A percentile compares a stretch with the other conserved stretches of the same genome.
phyloP scores from a whole-genome alignment of 2,888 invertebrate genomes.

The Drosophila ustulata region DNA sequence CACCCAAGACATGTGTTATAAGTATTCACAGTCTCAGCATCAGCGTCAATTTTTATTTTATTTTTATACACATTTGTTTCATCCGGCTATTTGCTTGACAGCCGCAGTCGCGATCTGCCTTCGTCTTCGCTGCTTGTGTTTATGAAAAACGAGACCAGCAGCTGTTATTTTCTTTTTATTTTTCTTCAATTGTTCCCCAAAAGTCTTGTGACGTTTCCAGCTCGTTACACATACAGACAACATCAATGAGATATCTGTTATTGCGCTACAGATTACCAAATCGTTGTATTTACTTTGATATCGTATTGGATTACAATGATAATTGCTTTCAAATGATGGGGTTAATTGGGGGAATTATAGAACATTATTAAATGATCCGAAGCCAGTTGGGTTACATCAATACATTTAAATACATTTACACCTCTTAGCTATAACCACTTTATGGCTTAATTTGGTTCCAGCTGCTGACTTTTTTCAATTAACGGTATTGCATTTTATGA shows the following conservation, averaged over 20 bases:
- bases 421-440: neutral
- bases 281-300: neutral
- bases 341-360: neutral
- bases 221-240: constrained; percentile 6
- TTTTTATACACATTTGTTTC: constrained; percentile 68
- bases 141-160: constrained; percentile 69
- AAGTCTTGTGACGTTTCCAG: constrained; percentile 37
- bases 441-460: neutral
- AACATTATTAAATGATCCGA: neutral
- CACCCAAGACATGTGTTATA: constrained; percentile 49
- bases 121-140: constrained; percentile 29
- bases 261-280: constrained; percentile 3
- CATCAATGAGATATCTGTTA: constrained; percentile 3
- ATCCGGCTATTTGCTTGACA: constrained; percentile 59
- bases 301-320: constrained; percentile 11
- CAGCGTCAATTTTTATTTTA: constrained; percentile 59
- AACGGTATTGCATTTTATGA: constrained; percentile 5
- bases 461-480: constrained; percentile 6
- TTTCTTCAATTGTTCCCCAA: constrained; percentile 25
- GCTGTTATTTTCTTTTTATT: constrained; percentile 54
- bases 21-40: constrained; percentile 32
- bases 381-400: neutral
- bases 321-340: neutral
- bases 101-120: constrained; percentile 22
- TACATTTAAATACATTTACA: neutral